Percentiles rank a stretch among this genome's conserved stretches.
Conservation (phyloP, 1,140 invertebrate species). For the Samia ricini region DNA sequence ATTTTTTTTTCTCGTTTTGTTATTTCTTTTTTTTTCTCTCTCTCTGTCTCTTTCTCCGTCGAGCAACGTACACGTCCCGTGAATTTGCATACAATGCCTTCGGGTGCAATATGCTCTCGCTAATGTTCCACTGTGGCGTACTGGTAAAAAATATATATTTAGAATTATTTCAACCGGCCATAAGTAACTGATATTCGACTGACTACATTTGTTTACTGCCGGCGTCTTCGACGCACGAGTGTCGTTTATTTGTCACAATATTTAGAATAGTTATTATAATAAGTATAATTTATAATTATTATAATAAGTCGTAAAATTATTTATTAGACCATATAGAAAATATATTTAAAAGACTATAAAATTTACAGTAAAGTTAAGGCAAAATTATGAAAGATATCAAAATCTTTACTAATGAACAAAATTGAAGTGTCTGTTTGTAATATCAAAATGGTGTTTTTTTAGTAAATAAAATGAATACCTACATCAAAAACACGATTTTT, state of each 20-base stretch:
- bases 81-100: slow-evolving; percentile 63
- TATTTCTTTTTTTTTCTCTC: background rate
- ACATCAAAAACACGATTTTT: too few species aligned
- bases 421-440: too few species aligned
- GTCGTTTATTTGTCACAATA: background rate
- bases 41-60: slow-evolving; percentile 1
- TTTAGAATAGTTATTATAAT: too few species aligned
- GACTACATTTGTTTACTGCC: background rate
- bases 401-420: too few species aligned
- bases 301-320: too few species aligned
- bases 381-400: too few species aligned
- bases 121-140: slow-evolving; percentile 32
- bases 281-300: too few species aligned
- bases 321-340: too few species aligned
- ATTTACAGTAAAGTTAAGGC: too few species aligned
- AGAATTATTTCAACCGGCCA: background rate
- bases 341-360: too few species aligned
- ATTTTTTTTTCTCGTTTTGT: slow-evolving; percentile 19
- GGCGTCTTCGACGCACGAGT: background rate
- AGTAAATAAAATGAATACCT: too few species aligned
- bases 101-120: slow-evolving; percentile 60
- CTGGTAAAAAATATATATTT: slow-evolving; percentile 6
- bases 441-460: too few species aligned
- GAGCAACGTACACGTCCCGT: slow-evolving; percentile 52
- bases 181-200: background rate